Base-by-base conservation (phyloP, 2,113 vertebrate genomes). In the Trogon melanurus region DNA sequence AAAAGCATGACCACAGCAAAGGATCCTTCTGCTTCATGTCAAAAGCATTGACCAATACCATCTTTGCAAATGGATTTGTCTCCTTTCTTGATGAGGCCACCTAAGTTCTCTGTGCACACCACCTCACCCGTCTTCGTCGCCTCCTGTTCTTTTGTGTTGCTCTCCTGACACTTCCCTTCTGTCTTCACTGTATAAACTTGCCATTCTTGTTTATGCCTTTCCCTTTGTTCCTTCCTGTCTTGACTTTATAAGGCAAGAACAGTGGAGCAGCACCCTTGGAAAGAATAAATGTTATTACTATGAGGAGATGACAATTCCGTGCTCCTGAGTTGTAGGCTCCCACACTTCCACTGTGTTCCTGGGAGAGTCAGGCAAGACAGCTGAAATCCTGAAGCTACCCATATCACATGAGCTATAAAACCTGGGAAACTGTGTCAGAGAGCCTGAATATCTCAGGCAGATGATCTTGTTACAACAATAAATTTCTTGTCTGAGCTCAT, bases 201-300 rank as follows among this genome's bases (percentile, higher is more conserved):
- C 89, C 97, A 97, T 66, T 53, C 41, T 98, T 96, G 97, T 97
- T 97, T 95, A 97, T 97, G 85, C 16, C 85, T 88, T 71, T 32
- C 44, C 96, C 71, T 60, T 84, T 93, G 58, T 61, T 95, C 91
- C 91, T 95, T 95, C 80, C 89, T 64, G 83, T 12, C 89, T 87
- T 98, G 96, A 97, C 97, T 96, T 97, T 97, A 98, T 98, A 98
- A 95, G 97, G 98, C 53, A 95, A 97, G 88, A 96, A 72, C 19
- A 88, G 87, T 95, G 54, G 51, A 95, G 48, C 64, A 90, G 47
- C 41, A 69, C 76, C 88, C 76, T 84, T 32, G 47, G 88, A 93
- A 92, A 95, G 95, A 93, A 91, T 57, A 90, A 91, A 96, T 74
- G 78, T 96, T 95, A 93, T 66, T 95, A 47, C 62, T 91, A n/a